Base-by-base conservation (phyloP, 2,113 vertebrate species). In the Leucosticte australis region DNA sequence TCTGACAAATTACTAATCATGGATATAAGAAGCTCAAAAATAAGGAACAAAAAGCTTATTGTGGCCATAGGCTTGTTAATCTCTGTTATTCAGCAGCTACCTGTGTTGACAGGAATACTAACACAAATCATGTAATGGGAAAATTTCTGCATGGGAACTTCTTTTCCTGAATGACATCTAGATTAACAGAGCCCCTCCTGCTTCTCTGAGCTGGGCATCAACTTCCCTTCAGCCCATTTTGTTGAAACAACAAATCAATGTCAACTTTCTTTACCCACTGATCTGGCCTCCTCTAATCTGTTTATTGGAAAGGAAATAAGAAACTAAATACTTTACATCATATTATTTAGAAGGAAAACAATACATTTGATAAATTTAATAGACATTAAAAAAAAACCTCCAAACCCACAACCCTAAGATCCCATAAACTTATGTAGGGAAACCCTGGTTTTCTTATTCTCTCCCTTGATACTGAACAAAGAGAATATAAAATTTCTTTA, bases 1-100 rank as follows among this genome's bases (percentile, higher is more conserved):
- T 90, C 90, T 95, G 77, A 94, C 64, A 91, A 94, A 93, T 89
- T 93, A 93, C 83, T 93, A 89, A 94, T 91, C 52, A 89, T 1
- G 6, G 62, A 78, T 30, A 77, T 28, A 37, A 90, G 52, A 86
- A 80, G 65, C 56, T 91, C 35, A 90, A 64, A 95, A 95, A 62
- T 52, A 95, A 74, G 21, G 88, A 90, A 69, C 5, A 0, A 76
- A 83, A 83, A 87, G 24, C 42, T 79, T 47, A 55, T 39, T 78
- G 39, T 87, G 60, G 52, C 47, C 33, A 59, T 1, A 8, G 35
- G 39, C 86, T 64, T 16, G 24, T 47, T 94, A 81, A 88, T 55
- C 33, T 81, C 81, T 47, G 33, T 74, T 87, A 71, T 78, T 86
- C 52, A 75, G 64, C 47, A 62, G 47, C 57, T 49, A 42, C 2